Conservation (phyloP, 2,113 vertebrate species). For the Phalacrocorax aristotelis region DNA sequence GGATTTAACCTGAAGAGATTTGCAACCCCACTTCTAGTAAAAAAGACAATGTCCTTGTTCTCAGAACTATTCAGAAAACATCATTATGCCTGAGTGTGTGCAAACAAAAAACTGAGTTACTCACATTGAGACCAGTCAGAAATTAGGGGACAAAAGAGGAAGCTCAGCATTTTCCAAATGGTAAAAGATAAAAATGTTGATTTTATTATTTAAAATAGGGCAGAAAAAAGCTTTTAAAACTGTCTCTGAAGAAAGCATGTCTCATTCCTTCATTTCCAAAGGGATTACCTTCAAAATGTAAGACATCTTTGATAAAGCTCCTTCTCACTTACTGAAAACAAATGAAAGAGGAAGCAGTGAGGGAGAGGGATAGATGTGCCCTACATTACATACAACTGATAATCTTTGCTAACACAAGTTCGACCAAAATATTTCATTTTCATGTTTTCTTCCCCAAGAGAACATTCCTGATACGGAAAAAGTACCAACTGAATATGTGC, state of each 20-base stretch:
- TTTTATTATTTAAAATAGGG: not conserved
- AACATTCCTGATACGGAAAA: not conserved
- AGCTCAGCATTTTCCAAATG: not conserved
- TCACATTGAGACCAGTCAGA: not conserved
- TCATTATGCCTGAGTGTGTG: not conserved
- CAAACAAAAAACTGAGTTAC: not conserved
- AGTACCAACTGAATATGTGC: not conserved
- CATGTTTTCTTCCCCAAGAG: not conserved
- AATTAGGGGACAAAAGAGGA: not conserved
- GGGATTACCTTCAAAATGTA: constrained; percentile 31
- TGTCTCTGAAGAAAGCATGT: not conserved
- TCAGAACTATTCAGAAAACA: not conserved
- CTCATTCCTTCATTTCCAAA: constrained; percentile 2
- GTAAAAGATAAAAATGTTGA: not conserved
- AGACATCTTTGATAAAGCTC: constrained; percentile 25
- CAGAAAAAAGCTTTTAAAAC: not conserved
- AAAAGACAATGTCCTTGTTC: not conserved
- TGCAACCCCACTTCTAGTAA: not conserved
- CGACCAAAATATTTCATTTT: constrained; percentile 8
- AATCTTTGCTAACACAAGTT: not conserved
- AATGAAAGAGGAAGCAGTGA: not conserved
- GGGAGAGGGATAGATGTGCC: not conserved
- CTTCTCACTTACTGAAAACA: constrained; percentile 45
- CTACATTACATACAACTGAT: not conserved
- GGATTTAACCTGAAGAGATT: not conserved